Evolutionary conservation across 2,113 vertebrate genomes (phyloP).

Genomic region (Neotragus pygmaeus): DNA sequence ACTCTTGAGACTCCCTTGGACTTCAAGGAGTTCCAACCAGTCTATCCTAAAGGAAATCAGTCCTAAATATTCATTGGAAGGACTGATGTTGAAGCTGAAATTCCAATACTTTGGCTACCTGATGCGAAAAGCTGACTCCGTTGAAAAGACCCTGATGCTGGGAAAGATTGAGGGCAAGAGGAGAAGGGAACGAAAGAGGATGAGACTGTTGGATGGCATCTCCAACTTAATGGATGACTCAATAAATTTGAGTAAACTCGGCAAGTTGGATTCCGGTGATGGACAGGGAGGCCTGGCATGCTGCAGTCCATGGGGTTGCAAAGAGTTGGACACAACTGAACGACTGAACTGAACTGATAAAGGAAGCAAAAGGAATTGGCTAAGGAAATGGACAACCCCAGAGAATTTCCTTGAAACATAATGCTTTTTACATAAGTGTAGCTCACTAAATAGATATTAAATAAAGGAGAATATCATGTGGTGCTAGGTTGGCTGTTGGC

Average conservation of each 20-base stretch:
- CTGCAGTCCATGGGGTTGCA: not conserved
- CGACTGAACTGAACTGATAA: not conserved
- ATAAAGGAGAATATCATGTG: not conserved
- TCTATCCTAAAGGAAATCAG: not conserved
- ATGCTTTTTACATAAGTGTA: not conserved
- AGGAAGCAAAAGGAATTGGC: not conserved
- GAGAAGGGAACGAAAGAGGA: not conserved
- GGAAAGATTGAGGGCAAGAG: not conserved
- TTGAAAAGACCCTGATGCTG: not conserved
- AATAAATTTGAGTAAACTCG: not conserved
- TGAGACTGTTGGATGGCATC: not conserved
- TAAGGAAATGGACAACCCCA: not conserved
- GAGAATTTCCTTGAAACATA: not conserved
- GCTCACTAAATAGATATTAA: not conserved
- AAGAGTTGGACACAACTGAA: not conserved
- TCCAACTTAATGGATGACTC: not conserved
- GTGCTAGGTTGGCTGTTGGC: not conserved
- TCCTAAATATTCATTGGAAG: not conserved
- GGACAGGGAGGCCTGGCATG: not conserved
- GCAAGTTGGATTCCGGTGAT: not conserved
- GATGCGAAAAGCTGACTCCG: accelerated
- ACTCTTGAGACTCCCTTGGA: not conserved
- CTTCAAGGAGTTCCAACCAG: not conserved
- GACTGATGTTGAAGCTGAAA: not conserved
- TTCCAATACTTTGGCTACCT: not conserved